These are phyloP conservation scores for Cheilosia vulpina DNA, from an alignment of 2,888 invertebrate species.

Conservation along the genomic window DNA sequence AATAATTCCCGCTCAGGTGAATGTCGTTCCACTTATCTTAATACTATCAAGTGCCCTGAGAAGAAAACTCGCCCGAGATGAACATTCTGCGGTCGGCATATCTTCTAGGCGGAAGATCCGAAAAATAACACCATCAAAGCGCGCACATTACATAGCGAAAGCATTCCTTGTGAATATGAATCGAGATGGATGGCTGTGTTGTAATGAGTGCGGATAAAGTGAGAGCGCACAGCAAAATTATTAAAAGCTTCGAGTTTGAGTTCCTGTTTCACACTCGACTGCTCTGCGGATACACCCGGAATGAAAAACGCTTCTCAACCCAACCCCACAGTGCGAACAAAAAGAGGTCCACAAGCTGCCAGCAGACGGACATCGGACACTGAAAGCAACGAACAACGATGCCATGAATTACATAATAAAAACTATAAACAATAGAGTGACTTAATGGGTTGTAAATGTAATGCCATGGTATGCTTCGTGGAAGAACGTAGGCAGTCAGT, in stretches of 20 bases:
- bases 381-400: slow-evolving; percentile 19
- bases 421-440: slow-evolving; percentile 74
- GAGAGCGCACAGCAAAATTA: neutral
- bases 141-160: slow-evolving; percentile 55
- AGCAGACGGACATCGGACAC: slow-evolving; percentile 60
- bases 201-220: slow-evolving; percentile 58
- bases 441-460: slow-evolving; percentile 73
- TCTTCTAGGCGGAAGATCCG: slow-evolving; percentile 18
- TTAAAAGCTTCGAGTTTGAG: slow-evolving; percentile 36
- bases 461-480: slow-evolving; percentile 43
- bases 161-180: slow-evolving; percentile 55
- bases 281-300: slow-evolving; percentile 51
- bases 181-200: slow-evolving; percentile 38
- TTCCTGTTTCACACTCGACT: slow-evolving; percentile 49
- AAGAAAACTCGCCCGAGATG: neutral
- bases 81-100: slow-evolving; percentile 34
- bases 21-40: slow-evolving; percentile 70
- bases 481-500: slow-evolving; percentile 40
- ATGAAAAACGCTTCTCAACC: slow-evolving; percentile 34
- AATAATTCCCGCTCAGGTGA: slow-evolving; percentile 60
- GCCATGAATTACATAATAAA: slow-evolving; percentile 68
- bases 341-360: slow-evolving; percentile 20
- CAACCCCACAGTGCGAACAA: neutral
- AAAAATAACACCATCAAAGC: slow-evolving; percentile 38
- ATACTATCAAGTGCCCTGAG: slow-evolving; percentile 60